A percentile compares a stretch with the other conserved stretches of the same genome.
These are phyloP conservation scores for Bubalus kerabau DNA, from an alignment of 2,113 vertebrate genomes.

Conservation along the genomic window DNA sequence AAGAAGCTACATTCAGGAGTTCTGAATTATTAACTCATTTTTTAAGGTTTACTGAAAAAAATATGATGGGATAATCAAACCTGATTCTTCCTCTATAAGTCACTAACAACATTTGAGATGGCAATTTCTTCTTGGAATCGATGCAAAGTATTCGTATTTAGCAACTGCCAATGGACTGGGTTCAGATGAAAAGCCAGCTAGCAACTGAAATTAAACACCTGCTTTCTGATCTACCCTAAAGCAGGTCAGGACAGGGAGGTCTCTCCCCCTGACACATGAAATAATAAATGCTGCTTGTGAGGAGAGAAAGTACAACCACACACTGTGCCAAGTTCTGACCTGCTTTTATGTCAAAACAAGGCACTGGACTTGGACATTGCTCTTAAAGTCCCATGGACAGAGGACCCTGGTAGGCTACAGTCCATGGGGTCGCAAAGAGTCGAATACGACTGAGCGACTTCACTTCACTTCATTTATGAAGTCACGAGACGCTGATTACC, in stretches of 20 bases:
- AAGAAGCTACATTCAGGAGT: background rate
- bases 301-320: background rate
- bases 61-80: background rate
- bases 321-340: accelerated
- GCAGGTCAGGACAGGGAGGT: background rate
- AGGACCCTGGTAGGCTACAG: too few species aligned
- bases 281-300: accelerated
- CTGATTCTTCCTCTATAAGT: background rate
- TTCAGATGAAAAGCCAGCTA: background rate
- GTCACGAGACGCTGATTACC: accelerated
- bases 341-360: accelerated
- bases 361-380: accelerated
- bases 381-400: background rate
- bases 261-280: accelerated
- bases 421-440: too few species aligned
- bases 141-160: accelerated
- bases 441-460: too few species aligned
- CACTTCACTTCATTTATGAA: too few species aligned
- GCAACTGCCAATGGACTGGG: background rate
- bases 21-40: background rate
- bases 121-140: background rate
- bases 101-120: too few species aligned
- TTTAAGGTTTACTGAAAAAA: background rate
- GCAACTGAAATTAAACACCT: accelerated
- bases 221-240: background rate